Conservation (phyloP, 2,888 invertebrate species). For the Dryobota labecula region DNA sequence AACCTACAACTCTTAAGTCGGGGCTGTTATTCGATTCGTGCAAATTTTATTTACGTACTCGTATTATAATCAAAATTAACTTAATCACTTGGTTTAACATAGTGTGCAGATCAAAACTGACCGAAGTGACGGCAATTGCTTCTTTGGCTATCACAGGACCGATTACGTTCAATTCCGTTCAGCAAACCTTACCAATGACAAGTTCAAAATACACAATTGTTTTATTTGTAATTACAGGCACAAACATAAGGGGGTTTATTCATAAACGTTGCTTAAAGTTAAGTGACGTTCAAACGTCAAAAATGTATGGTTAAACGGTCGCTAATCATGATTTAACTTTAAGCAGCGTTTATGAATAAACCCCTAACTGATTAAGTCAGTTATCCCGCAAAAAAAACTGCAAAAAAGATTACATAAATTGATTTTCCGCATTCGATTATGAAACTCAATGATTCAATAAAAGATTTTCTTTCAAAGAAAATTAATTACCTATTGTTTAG, state of each 20-base stretch:
- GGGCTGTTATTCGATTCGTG: not conserved
- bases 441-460: constrained; percentile 18
- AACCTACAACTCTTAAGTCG: too few relatives aligned
- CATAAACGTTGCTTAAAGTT: too few relatives aligned
- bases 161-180: not conserved
- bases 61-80: not conserved
- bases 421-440: constrained; percentile 35
- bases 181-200: not conserved
- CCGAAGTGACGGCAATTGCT: not conserved
- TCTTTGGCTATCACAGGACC: not conserved
- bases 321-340: too few relatives aligned
- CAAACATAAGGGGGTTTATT: too few relatives aligned
- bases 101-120: not conserved
- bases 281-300: too few relatives aligned
- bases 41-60: not conserved
- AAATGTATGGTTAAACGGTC: too few relatives aligned
- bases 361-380: not conserved
- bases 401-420: constrained; percentile 13
- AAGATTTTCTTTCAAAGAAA: constrained; percentile 23
- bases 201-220: too few relatives aligned
- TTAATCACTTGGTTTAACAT: not conserved
- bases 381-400: not conserved
- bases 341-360: too few relatives aligned
- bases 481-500: constrained; percentile 32
- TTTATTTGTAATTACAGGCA: too few relatives aligned